Evolutionary conservation across 2,113 vertebrate species (phyloP).

Genomic region (Carassius gibelio): DNA sequence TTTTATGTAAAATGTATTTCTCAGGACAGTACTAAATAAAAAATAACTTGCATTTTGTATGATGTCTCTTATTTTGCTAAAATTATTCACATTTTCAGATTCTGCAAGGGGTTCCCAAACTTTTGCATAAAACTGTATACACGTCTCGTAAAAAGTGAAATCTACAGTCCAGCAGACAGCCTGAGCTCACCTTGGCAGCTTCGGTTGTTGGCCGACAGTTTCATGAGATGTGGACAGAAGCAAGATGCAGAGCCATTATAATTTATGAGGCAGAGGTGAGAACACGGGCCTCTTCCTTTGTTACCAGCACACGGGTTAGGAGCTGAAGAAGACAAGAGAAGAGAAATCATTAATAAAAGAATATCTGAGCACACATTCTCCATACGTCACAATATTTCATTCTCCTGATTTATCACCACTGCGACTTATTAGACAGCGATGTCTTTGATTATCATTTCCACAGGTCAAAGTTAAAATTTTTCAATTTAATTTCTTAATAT

Average conservation of each 20-base stretch:
- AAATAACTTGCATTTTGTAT: no score
- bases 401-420: neutral
- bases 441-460: neutral
- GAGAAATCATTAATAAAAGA: neutral
- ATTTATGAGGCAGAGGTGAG: conserved; percentile 85
- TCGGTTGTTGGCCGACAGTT: conserved; percentile 78
- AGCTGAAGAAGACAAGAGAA: conserved; percentile 67
- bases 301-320: conserved; percentile 83
- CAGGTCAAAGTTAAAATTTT: neutral
- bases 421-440: neutral
- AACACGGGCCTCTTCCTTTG: conserved; percentile 81
- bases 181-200: conserved; percentile 80
- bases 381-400: neutral
- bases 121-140: no score
- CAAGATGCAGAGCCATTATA: conserved; percentile 84
- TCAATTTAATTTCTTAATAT: neutral
- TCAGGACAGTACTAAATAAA: no score
- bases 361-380: neutral
- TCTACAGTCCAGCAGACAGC: neutral
- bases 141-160: neutral
- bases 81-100: no score
- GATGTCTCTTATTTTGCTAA: no score
- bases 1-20: no score
- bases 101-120: no score
- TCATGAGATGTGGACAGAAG: conserved; percentile 86